These are phyloP conservation scores for Sweltsa coloradensis DNA, from an alignment of 1,140 invertebrate genomes.

Conservation along the genomic window DNA sequence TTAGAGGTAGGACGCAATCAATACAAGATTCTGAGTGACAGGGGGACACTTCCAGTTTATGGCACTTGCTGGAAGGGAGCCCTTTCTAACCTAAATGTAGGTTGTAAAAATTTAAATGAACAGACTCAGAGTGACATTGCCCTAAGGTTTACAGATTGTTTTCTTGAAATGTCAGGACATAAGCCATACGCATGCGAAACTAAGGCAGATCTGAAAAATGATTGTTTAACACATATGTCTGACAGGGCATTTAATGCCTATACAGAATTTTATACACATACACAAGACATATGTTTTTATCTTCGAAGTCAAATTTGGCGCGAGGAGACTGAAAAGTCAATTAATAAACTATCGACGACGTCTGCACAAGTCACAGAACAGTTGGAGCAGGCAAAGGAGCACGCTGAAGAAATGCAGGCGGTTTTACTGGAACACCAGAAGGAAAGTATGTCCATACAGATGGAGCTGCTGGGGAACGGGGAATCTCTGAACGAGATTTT, in stretches of 20 bases:
- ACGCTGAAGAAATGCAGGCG: slow-evolving; percentile 25
- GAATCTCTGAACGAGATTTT: slow-evolving; percentile 30
- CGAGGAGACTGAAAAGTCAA: slow-evolving; percentile 41
- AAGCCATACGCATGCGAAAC: slow-evolving; percentile 36
- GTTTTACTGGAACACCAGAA: slow-evolving; percentile 35
- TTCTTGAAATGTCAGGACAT: slow-evolving; percentile 44
- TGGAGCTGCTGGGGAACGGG: slow-evolving; percentile 36
- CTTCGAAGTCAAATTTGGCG: slow-evolving; percentile 52
- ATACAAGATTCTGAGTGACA: slow-evolving; percentile 2
- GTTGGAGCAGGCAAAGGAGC: slow-evolving; percentile 32
- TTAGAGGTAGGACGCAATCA: neutral
- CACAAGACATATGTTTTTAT: slow-evolving; percentile 55
- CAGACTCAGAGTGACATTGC: slow-evolving; percentile 45
- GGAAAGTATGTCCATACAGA: slow-evolving; percentile 41
- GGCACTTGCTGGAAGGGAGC: slow-evolving; percentile 49
- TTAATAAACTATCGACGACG: slow-evolving; percentile 32
- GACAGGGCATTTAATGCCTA: slow-evolving; percentile 44
- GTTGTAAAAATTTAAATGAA: slow-evolving; percentile 44
- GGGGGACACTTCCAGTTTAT: slow-evolving; percentile 34
- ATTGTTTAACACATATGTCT: slow-evolving; percentile 43
- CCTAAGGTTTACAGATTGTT: slow-evolving; percentile 51
- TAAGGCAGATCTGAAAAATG: slow-evolving; percentile 17
- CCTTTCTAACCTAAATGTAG: slow-evolving; percentile 35
- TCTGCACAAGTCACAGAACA: slow-evolving; percentile 34
- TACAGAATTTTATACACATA: slow-evolving; percentile 54